Conservation (phyloP, 2,888 invertebrate species). For the Ophion obscuratus region DNA sequence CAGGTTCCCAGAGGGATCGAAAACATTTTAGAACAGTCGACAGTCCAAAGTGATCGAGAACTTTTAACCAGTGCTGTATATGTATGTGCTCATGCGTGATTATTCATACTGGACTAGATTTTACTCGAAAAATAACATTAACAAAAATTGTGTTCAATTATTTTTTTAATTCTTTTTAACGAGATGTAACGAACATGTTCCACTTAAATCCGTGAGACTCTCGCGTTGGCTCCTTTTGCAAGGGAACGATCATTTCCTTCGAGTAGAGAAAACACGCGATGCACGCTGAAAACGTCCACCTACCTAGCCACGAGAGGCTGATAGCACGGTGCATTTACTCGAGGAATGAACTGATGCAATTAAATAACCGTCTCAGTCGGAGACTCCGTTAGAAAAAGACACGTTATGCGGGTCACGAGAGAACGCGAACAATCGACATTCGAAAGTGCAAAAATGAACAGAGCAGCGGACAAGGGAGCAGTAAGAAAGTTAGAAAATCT, state of each 20-base stretch:
- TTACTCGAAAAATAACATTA: too few species aligned
- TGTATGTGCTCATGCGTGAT: too few species aligned
- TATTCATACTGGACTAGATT: too few species aligned
- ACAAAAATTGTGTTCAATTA: too few species aligned
- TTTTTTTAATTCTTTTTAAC: too few species aligned
- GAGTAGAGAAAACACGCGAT: slow-evolving; percentile 34
- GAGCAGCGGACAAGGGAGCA: background rate
- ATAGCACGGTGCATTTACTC: slow-evolving; percentile 22
- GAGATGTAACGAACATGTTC: background rate
- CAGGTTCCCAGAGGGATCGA: too few species aligned
- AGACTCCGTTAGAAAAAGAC: slow-evolving; percentile 47
- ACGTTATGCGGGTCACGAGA: slow-evolving; percentile 34
- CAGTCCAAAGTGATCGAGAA: too few species aligned
- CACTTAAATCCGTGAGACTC: background rate
- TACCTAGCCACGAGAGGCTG: background rate
- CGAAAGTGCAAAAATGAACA: slow-evolving; percentile 1
- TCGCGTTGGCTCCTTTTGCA: background rate
- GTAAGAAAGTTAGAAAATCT: background rate
- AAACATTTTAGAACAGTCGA: too few species aligned
- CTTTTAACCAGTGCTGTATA: too few species aligned
- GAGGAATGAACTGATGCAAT: slow-evolving; percentile 30
- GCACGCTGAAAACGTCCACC: slow-evolving; percentile 28
- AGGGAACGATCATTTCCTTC: background rate
- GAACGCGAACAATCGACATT: slow-evolving; percentile 6
- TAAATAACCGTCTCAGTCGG: slow-evolving; percentile 36